Evolutionary conservation across 2,797 vertebrate genomes (phyloP).

Genomic region (Nannoperca obscura): DNA sequence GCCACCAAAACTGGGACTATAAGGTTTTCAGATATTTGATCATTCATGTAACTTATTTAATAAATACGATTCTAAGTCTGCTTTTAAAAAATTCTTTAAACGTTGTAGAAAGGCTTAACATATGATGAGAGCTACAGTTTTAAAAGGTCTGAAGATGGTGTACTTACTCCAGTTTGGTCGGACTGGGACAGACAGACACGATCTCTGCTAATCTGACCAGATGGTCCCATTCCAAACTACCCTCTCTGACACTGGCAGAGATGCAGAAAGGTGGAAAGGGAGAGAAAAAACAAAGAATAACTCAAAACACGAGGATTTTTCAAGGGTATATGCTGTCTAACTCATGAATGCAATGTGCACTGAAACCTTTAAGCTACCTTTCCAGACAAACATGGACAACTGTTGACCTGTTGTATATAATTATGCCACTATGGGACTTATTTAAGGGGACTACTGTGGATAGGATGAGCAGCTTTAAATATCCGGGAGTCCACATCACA

Average conservation of each 20-base stretch:
- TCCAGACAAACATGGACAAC: background rate
- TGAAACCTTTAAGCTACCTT: background rate
- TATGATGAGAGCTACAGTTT: background rate
- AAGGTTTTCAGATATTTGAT: background rate
- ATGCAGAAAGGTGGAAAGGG: background rate
- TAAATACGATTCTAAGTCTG: background rate
- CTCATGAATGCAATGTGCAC: background rate
- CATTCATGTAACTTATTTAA: background rate
- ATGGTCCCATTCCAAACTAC: slow-evolving; percentile 67
- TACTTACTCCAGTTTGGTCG: slow-evolving; percentile 80
- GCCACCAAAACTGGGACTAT: too few species aligned
- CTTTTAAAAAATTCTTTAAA: background rate
- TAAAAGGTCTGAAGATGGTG: background rate
- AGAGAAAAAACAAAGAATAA: background rate
- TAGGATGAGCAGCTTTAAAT: too few species aligned
- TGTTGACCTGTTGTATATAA: too few species aligned
- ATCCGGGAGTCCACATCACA: too few species aligned
- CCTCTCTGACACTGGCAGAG: slow-evolving; percentile 70
- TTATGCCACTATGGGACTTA: too few species aligned
- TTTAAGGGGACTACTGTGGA: too few species aligned
- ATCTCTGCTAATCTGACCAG: slow-evolving; percentile 73
- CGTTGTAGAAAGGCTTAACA: background rate
- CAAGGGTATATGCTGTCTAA: background rate
- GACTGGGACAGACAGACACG: slow-evolving; percentile 55
- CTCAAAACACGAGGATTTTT: background rate